A percentile compares a stretch with the other conserved stretches of the same genome.
Evolutionary conservation across 2,888 invertebrate species (phyloP).

Genomic region (Allolobophora icterica): DNA sequence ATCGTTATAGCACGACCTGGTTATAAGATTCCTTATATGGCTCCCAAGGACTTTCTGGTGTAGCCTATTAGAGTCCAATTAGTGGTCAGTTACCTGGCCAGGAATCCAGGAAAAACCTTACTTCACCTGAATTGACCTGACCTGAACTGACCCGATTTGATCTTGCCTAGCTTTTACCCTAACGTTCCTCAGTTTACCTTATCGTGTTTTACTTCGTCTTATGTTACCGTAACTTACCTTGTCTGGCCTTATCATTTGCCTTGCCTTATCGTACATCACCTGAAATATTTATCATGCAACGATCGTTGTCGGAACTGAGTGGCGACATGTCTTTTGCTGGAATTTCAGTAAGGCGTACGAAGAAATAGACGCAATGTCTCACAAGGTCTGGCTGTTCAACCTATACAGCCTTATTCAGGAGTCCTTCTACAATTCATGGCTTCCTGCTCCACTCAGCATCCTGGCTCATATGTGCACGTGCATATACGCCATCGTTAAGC

Average conservation of each 20-base stretch:
- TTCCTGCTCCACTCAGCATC: conserved; percentile 46
- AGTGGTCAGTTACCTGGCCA: no score
- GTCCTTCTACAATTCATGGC: conserved; percentile 41
- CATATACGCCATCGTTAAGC: not conserved
- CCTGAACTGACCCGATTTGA: no score
- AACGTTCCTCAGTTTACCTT: not conserved
- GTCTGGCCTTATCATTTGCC: not conserved
- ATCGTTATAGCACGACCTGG: no score
- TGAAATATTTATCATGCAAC: not conserved
- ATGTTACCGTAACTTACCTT: no score
- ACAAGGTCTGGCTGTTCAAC: conserved; percentile 44
- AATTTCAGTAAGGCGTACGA: conserved; percentile 41
- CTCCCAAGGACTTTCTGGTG: no score
- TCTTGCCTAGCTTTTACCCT: no score
- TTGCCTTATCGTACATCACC: not conserved
- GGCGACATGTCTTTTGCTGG: not conserved
- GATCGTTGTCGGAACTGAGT: not conserved
- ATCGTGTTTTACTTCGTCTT: not conserved
- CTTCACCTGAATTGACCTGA: not conserved
- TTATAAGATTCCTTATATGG: no score
- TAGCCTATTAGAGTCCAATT: no score
- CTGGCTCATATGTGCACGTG: conserved; percentile 32
- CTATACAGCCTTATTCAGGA: conserved; percentile 45
- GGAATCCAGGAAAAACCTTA: no score
- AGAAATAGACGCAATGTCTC: conserved; percentile 32